phyloP scores from a whole-genome alignment of 2,113 vertebrate species.

The Ictidomys tridecemlineatus region DNA sequence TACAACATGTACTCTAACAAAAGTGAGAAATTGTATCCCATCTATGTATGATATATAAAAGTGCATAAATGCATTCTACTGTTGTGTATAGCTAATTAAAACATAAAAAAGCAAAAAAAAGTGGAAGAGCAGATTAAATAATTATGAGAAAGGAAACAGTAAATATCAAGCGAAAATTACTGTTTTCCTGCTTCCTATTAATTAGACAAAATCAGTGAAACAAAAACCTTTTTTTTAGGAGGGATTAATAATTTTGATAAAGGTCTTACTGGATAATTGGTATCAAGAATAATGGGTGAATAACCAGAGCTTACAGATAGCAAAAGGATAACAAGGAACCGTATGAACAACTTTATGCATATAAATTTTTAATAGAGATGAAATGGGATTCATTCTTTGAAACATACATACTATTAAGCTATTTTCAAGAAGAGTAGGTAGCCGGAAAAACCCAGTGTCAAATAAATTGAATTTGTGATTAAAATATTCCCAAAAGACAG shows the following conservation, averaged over 20 bases:
- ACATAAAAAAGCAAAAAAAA: background rate
- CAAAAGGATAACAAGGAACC: background rate
- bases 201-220: background rate
- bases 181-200: background rate
- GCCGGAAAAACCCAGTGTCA: background rate
- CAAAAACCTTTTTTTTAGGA: background rate
- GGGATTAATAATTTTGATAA: background rate
- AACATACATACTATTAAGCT: background rate
- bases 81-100: too few relatives aligned
- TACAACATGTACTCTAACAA: too few relatives aligned
- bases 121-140: background rate
- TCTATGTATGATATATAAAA: too few relatives aligned
- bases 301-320: background rate
- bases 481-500: background rate
- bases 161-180: background rate
- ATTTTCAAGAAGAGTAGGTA: background rate
- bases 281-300: background rate
- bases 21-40: too few relatives aligned
- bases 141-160: background rate
- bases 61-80: too few relatives aligned
- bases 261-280: background rate
- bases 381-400: background rate
- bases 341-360: background rate
- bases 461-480: conserved; percentile 26
- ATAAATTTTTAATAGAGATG: background rate